phyloP scores from a whole-genome alignment of 2,888 invertebrate species.

The Bruchidius siliquastri region DNA sequence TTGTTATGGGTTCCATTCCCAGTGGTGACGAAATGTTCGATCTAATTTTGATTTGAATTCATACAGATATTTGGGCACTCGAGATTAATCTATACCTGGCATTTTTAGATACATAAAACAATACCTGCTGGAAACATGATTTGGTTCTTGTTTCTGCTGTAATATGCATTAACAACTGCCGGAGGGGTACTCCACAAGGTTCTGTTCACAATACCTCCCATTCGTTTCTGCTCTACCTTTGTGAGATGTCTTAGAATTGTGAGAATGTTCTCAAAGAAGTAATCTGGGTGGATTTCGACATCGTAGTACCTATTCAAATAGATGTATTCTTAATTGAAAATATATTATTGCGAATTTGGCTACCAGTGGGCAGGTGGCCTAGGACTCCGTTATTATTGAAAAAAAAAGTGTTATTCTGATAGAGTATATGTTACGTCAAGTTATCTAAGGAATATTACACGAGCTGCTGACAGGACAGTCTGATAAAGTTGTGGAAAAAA shows the following conservation, averaged over 20 bases:
- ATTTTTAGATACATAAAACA: slow-evolving; percentile 19
- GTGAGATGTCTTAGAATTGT: slow-evolving; percentile 69
- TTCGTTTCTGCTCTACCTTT: slow-evolving; percentile 64
- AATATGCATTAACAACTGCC: slow-evolving; percentile 92
- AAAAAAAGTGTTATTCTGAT: no score
- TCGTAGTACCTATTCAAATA: slow-evolving; percentile 59
- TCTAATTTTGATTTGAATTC: no score
- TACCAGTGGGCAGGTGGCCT: background rate
- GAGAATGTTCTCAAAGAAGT: slow-evolving; percentile 78
- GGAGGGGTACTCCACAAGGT: slow-evolving; percentile 81
- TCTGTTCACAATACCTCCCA: slow-evolving; percentile 71
- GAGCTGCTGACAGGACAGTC: no score
- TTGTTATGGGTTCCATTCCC: no score
- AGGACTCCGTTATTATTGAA: no score
- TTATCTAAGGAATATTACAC: no score
- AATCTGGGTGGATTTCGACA: slow-evolving; percentile 68
- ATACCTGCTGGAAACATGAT: slow-evolving; percentile 74
- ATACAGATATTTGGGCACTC: no score
- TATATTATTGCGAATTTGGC: background rate
- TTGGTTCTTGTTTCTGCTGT: slow-evolving; percentile 91
- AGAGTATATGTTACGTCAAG: no score
- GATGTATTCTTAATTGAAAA: background rate
- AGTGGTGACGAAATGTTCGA: no score
- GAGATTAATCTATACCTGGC: no score
- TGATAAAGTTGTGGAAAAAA: no score